Base-by-base conservation (phyloP, 2,888 invertebrate genomes). In the Nomada hirtipes region DNA sequence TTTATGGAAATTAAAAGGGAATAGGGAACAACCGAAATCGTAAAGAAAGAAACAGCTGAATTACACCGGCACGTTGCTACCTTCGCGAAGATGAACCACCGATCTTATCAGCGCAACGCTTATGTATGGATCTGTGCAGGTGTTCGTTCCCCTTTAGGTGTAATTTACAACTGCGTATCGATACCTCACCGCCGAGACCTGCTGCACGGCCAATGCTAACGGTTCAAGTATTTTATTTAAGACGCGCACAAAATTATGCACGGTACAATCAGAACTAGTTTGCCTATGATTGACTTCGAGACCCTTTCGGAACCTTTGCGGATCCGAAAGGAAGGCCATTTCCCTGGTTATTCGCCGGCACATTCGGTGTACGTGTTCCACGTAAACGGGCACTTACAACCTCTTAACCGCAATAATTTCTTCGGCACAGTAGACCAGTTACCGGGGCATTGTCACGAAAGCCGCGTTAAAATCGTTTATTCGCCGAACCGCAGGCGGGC, bases 21-120 rank as follows among this genome's bases (percentile, higher is more conserved):
- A 71, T 55, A 60, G 44, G 53, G 71, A 67, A 67, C 61, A 72
- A 72, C 67, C 55, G 68, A 79, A 72, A 80, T 80, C 72, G 72
- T 61, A 75, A 70, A 75, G 75, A 60, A 67, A 80, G 81, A 82
- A 82, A 79, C 80, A 70, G 75, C 77, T 75, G 81, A 57, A 70
- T 69, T 44, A 59, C 20, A 18, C 36, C 18, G 68, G 55, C 78
- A 29, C 65, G 23, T 50, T 52, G 71, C 61, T 20, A 13, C 67
- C 60, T 42, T 75, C 73, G 75, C 74, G 63, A 79, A 72, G 79
- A 71, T 72, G 86, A 77, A 82, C 70, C 77, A 68, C 73, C 64
- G 86, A 86, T 86, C 75, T 76, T 86, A 86, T 85, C 85, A 60
- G 20, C 26, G 59, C 20, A 44, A 71, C 64, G 55, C 68, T 76